Base-by-base conservation (phyloP, 2,113 vertebrate genomes). In the Microtus ochrogaster region DNA sequence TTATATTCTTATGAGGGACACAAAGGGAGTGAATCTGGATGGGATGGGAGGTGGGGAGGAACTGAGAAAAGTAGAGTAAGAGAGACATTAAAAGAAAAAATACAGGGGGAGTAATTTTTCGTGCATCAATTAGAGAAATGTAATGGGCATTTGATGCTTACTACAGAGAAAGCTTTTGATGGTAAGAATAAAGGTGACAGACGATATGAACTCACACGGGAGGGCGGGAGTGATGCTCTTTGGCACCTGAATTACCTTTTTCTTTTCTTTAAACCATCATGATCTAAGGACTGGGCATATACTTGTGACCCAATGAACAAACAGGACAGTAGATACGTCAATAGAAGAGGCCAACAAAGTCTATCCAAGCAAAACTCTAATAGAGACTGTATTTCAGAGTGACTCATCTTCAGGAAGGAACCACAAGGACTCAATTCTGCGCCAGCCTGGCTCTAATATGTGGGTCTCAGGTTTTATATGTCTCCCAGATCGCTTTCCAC, bases 401-500 rank as follows among this genome's bases (percentile, higher is more conserved):
- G 55, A 26, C 63, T 95, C 39, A 44, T 28, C 61, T 90, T 72
- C 44, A 22, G 3, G 30, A 92, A 72, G 58, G 30, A 88, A 85
- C 26, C 39, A 89, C n/a, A 92, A 88, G 41, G n/a, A 65, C 21
- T 88, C 72, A 26, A 86, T 66, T 89, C 49, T 82, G 26, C 24
- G 84, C 7, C n/a, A 91, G 58, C 72, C 52, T 58, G 28, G 17
- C 81, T 91, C 26, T 49, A 89, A 86, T 87, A 39, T 74, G 14
- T 91, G 61, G 73, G 63, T 83, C 94, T 95, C 47, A 82, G 76
- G 36, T 65, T 92, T 89, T 73, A 78, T 33, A 30, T 94, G 95
- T 93, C 66, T 74, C n/a, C 36, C 92, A 28, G 39, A 83, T 83
- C 52, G 89, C 33, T 89, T 93, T 79, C 66, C 21, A 55, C 7